Evolutionary conservation across 2,113 vertebrate species (phyloP).

Genomic region (Coryphaenoides rupestris): DNA sequence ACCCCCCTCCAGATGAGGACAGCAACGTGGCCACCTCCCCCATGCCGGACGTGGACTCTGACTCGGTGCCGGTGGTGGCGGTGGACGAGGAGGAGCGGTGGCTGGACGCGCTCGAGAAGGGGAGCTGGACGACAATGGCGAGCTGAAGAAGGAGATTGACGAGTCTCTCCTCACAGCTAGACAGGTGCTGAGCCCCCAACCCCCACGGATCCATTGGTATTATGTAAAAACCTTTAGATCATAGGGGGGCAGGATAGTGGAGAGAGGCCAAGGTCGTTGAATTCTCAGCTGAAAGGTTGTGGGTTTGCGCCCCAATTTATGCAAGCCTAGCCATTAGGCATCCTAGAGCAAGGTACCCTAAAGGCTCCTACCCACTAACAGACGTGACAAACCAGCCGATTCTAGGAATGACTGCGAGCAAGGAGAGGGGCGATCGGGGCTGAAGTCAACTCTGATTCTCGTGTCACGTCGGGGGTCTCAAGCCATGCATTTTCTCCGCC

Average conservation of each 20-base stretch:
- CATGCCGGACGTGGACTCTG: constrained; percentile 76
- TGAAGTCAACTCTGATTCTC: no score
- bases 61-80: constrained; percentile 72
- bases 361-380: neutral
- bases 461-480: no score
- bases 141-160: constrained; percentile 91
- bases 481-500: no score
- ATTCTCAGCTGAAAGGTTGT: neutral
- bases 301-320: neutral
- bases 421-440: no score
- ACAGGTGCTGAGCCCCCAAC: constrained; percentile 73
- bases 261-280: no score
- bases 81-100: constrained; percentile 91
- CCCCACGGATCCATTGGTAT: no score
- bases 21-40: constrained; percentile 90
- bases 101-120: constrained; percentile 94
- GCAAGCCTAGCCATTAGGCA: neutral
- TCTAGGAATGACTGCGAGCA: no score
- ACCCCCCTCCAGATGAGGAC: constrained; percentile 83
- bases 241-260: no score
- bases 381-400: no score
- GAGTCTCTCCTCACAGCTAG: constrained; percentile 89
- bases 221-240: no score
- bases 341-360: neutral
- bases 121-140: constrained; percentile 92